phyloP scores from a whole-genome alignment of 2,888 invertebrate genomes.

The Leucoma salicis region DNA sequence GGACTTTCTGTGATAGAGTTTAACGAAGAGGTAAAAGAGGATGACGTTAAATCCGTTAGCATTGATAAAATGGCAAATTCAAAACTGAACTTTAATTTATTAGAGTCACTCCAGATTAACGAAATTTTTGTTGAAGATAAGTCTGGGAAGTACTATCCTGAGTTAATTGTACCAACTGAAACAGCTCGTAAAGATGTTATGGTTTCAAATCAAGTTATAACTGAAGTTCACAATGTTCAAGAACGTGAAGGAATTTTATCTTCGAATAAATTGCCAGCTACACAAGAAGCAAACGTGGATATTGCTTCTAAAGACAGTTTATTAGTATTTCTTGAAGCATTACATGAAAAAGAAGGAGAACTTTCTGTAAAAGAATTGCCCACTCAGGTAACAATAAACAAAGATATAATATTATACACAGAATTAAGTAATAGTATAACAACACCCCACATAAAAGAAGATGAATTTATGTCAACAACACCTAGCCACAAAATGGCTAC shows the following conservation, averaged over 20 bases:
- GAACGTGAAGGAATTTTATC: slow-evolving; percentile 86
- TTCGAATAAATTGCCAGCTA: slow-evolving; percentile 81
- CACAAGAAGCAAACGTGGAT: slow-evolving; percentile 83
- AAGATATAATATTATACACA: slow-evolving; percentile 66
- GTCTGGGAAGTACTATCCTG: slow-evolving; percentile 89
- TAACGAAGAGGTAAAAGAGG: slow-evolving; percentile 83
- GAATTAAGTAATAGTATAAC: slow-evolving; percentile 83
- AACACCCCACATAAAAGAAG: slow-evolving; percentile 85
- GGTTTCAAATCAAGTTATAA: slow-evolving; percentile 84
- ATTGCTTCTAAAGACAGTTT: slow-evolving; percentile 84
- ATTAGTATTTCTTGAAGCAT: slow-evolving; percentile 74
- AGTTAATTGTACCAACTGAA: slow-evolving; percentile 90
- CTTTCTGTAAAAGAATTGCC: slow-evolving; percentile 64
- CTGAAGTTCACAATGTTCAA: slow-evolving; percentile 84
- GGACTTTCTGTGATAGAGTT: slow-evolving; percentile 85
- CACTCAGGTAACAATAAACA: slow-evolving; percentile 47
- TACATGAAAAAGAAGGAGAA: slow-evolving; percentile 85
- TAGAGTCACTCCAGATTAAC: slow-evolving; percentile 85
- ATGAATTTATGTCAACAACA: slow-evolving; percentile 73
- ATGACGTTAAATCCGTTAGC: slow-evolving; percentile 67
- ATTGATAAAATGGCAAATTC: slow-evolving; percentile 79
- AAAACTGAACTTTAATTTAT: slow-evolving; percentile 83
- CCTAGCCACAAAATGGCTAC: slow-evolving; percentile 79
- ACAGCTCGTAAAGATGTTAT: slow-evolving; percentile 85
- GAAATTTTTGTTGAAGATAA: slow-evolving; percentile 87